A percentile compares a stretch with the other conserved stretches of the same genome.
Evolutionary conservation across 2,797 vertebrate genomes (phyloP).

Genomic region (Gobionotothen gibberifrons): DNA sequence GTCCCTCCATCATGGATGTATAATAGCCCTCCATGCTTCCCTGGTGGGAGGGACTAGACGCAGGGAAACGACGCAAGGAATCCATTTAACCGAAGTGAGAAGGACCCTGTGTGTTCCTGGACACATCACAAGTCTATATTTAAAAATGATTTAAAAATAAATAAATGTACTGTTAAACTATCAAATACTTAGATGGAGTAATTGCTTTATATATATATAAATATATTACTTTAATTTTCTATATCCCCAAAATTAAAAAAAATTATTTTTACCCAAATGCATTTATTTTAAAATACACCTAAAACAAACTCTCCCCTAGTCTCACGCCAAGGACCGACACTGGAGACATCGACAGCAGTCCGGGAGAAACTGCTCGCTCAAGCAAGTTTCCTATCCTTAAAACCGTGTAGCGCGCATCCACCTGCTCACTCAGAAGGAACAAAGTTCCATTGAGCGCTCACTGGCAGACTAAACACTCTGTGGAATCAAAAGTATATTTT

Average conservation of each 20-base stretch:
- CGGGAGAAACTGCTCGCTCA: no score
- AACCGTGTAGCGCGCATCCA: background rate
- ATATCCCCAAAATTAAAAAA: background rate
- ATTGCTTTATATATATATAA: no score
- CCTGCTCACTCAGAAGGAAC: background rate
- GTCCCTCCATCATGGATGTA: no score
- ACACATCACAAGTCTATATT: no score
- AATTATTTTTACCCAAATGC: background rate
- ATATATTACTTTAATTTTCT: background rate
- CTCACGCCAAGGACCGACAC: rapidly evolving
- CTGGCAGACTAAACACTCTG: rapidly evolving
- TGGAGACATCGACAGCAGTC: background rate
- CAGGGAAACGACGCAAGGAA: no score
- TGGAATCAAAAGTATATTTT: background rate
- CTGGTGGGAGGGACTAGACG: no score
- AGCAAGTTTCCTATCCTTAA: rapidly evolving
- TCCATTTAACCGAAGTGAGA: no score
- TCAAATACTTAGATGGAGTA: no score
- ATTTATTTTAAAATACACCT: background rate
- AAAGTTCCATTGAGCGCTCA: background rate
- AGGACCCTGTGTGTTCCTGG: no score
- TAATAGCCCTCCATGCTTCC: no score
- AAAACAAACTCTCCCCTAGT: background rate
- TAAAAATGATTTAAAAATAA: no score
- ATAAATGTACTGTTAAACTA: no score